Conservation (phyloP, 2,113 vertebrate genomes). For the Acanthisitta chloris region DNA sequence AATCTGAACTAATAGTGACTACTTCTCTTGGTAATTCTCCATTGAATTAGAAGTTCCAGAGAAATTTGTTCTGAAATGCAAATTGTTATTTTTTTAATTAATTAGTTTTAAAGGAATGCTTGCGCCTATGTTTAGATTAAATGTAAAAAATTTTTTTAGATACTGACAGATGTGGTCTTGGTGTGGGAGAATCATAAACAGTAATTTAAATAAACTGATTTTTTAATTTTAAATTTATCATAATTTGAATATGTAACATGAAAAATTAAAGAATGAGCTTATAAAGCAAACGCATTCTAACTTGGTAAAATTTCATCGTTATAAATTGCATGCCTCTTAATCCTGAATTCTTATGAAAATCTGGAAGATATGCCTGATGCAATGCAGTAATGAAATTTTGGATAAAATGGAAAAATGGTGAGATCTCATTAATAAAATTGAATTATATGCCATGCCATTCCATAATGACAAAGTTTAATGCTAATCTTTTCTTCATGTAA, state of each 20-base stretch:
- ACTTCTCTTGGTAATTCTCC: background rate
- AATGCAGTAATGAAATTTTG: background rate
- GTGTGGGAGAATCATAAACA: background rate
- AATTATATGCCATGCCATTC: background rate
- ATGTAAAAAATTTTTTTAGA: no score
- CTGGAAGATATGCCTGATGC: background rate
- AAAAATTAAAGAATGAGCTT: background rate
- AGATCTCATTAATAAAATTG: background rate
- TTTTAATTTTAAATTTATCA: background rate
- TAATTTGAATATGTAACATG: background rate
- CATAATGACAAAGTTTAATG: background rate
- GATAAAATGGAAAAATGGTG: background rate
- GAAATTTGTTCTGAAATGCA: background rate
- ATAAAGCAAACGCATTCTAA: background rate
- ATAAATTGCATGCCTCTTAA: background rate
- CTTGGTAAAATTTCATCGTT: background rate
- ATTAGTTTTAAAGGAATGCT: background rate
- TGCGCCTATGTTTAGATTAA: background rate
- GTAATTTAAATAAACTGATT: background rate
- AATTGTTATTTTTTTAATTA: background rate
- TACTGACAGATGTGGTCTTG: background rate
- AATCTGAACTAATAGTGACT: background rate
- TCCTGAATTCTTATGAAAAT: background rate
- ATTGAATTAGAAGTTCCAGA: background rate
- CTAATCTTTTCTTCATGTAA: background rate